Evolutionary conservation across 2,113 vertebrate species (phyloP), one percentile per base, ranked within the genome.

Genomic region (Heterochromis multidens): DNA sequence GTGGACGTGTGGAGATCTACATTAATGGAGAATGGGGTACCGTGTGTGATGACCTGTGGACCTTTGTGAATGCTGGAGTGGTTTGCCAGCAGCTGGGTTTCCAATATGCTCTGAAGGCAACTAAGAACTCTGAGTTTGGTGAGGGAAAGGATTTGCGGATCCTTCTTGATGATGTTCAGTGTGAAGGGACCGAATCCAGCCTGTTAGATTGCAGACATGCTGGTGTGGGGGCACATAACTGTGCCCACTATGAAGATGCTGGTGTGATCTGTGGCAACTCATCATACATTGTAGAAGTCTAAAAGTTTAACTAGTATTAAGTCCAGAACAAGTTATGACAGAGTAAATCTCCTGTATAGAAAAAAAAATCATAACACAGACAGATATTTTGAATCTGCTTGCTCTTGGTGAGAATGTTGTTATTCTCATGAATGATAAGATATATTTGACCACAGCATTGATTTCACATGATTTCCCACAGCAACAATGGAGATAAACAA

Each of bases 61-160:
- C 90, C 79, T 33, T 4, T 2, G 46, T 89, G 0, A 97, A 96
- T 0, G 98, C 97, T 0, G 46, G 87, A 0, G 98, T 99, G 33
- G 98, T 98, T 67, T 99, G 98, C 83, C 96, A 91, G 59, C 98
- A 99, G 95, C 94, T 99, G 54, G 98, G 98, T 58, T 99, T 97
- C 80, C 89, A 70, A 1, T 54, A 94, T 0, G 96, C 83, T 0
- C 85, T 95, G n/a, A 95, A 97, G 46, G 98, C 98, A 4, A 63
- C 92, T 86, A 98, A 96, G 91, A 95, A 96, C 11, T 96, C 97
- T 0, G 97, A 98, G 87, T 99, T 99, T 2, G 98, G 98, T 3
- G 96, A 97, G 81, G 98, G 97, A 5, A 91, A 6, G 1, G 33
- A 92, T 0, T 94, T 98, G 60, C 96, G 76, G 6, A 97, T 99